phyloP scores from a whole-genome alignment of 1,140 invertebrate species.

The Linepithema humile region DNA sequence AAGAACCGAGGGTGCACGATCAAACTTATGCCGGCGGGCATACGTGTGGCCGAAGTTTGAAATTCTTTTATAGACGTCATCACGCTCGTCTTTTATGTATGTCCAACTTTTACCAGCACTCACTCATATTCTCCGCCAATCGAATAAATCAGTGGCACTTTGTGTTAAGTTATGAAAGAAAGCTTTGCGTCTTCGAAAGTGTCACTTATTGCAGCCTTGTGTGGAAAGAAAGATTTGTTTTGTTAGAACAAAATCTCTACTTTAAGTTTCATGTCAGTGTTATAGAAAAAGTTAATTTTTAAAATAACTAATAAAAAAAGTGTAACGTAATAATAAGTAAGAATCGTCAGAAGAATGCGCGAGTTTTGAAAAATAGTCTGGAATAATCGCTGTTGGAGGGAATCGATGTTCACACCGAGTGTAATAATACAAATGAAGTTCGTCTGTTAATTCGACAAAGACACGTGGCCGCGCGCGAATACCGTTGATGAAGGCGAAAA shows the following conservation, averaged over 20 bases:
- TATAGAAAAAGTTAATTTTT: not conserved
- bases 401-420: not conserved
- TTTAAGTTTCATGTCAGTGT: not conserved
- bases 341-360: not conserved
- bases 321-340: not conserved
- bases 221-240: not conserved
- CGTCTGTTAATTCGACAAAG: constrained; percentile 18
- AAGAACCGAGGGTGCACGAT: constrained; percentile 17
- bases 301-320: not conserved
- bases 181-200: not conserved
- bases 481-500: constrained; percentile 32
- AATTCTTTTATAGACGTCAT: constrained; percentile 45
- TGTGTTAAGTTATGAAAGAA: not conserved
- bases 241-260: not conserved
- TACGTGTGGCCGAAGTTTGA: constrained; percentile 18
- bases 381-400: not conserved
- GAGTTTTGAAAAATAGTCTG: not conserved
- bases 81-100: not conserved
- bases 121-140: constrained; percentile 15
- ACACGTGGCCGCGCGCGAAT: not conserved
- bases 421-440: not conserved
- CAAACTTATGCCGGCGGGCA: constrained; percentile 16
- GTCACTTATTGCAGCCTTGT: not conserved
- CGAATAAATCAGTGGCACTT: constrained; percentile 27
- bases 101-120: constrained; percentile 19